phyloP scores from a whole-genome alignment of 2,888 invertebrate species.

The Dryomyza anilis region DNA sequence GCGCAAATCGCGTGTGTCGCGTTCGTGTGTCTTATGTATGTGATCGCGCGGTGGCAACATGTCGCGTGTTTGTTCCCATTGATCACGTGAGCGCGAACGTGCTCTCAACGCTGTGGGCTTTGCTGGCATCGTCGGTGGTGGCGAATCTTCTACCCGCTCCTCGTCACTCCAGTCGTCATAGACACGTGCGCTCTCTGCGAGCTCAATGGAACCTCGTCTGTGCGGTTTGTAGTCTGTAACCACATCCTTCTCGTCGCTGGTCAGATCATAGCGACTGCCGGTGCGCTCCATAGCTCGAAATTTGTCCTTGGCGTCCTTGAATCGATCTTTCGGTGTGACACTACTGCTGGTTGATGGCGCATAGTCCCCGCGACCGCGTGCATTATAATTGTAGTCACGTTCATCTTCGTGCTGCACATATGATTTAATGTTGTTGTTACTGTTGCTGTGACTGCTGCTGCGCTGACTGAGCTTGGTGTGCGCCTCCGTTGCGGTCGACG shows the following conservation, averaged over 20 bases:
- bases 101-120: slow-evolving; percentile 31
- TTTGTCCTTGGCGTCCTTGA: slow-evolving; percentile 86
- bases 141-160: slow-evolving; percentile 45
- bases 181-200: slow-evolving; percentile 32
- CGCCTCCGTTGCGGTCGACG: slow-evolving; percentile 29
- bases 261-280: slow-evolving; percentile 61
- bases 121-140: slow-evolving; percentile 32
- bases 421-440: too few relatives aligned
- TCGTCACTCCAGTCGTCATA: slow-evolving; percentile 59
- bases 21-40: not conserved
- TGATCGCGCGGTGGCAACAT: slow-evolving; percentile 11
- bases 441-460: too few relatives aligned
- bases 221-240: slow-evolving; percentile 37
- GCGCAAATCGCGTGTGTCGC: slow-evolving; percentile 15
- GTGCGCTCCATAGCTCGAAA: slow-evolving; percentile 74
- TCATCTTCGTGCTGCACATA: slow-evolving; percentile 41
- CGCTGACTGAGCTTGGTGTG: slow-evolving; percentile 44
- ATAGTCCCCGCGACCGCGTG: slow-evolving; percentile 33
- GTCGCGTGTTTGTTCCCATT: slow-evolving; percentile 35
- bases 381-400: slow-evolving; percentile 36
- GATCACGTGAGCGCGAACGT: slow-evolving; percentile 40
- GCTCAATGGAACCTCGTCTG: slow-evolving; percentile 48
- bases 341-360: slow-evolving; percentile 33
- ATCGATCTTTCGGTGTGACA: slow-evolving; percentile 76
- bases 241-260: slow-evolving; percentile 62